phyloP scores from a whole-genome alignment of 2,888 invertebrate species.

The Limnephilus lunatus region DNA sequence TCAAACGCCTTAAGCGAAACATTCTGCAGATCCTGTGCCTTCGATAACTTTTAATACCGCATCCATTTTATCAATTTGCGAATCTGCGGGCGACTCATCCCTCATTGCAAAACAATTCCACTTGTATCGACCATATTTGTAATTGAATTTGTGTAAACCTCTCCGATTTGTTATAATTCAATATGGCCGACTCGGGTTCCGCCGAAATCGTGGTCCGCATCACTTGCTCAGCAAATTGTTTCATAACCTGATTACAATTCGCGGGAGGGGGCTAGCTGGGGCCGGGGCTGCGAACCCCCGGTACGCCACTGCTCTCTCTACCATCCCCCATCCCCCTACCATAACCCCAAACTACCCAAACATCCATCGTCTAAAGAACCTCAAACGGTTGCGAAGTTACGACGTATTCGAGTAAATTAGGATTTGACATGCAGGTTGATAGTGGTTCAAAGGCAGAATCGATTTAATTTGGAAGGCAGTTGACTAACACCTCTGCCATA shows the following conservation, averaged over 20 bases:
- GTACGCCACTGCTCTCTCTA: background rate
- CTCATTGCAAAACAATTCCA: slow-evolving; percentile 17
- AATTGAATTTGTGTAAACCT: slow-evolving; percentile 64
- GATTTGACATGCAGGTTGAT: background rate
- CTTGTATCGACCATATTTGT: slow-evolving; percentile 50
- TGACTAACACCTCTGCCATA: no score
- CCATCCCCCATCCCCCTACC: background rate
- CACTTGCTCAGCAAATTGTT: slow-evolving; percentile 66
- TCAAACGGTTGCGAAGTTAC: background rate
- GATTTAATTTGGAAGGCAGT: no score
- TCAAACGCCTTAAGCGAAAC: background rate
- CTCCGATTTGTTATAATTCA: slow-evolving; percentile 65
- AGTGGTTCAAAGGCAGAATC: no score
- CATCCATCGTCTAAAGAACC: background rate
- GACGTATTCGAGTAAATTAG: background rate
- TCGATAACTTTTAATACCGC: slow-evolving; percentile 1
- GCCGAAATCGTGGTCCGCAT: slow-evolving; percentile 61
- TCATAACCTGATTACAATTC: slow-evolving; percentile 66
- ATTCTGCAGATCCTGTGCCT: background rate
- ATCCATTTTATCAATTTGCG: slow-evolving; percentile 8
- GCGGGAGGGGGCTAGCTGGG: slow-evolving; percentile 58
- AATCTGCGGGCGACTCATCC: slow-evolving; percentile 2
- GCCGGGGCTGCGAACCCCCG: background rate
- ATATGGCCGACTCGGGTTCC: slow-evolving; percentile 51
- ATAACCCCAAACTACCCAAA: background rate